Evolutionary conservation across 2,888 invertebrate genomes (phyloP).

Genomic region (Tridacna gigas): DNA sequence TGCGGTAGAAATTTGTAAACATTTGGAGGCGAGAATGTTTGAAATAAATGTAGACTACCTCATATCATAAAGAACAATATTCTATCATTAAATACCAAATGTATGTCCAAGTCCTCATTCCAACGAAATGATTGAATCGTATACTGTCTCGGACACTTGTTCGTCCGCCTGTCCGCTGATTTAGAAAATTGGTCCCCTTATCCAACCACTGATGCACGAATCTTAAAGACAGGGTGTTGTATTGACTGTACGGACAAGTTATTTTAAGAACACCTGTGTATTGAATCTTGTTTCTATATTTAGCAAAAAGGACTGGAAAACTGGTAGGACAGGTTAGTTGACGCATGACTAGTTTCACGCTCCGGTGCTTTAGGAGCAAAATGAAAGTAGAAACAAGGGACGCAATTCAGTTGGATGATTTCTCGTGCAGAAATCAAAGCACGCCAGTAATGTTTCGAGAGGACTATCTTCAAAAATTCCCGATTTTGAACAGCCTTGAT

Average conservation of each 20-base stretch:
- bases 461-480: too few species aligned
- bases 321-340: conserved; percentile 60
- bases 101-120: conserved; percentile 48
- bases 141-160: not conserved
- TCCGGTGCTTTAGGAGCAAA: conserved; percentile 35
- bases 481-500: too few species aligned
- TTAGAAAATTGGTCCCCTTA: conserved; percentile 14
- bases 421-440: not conserved
- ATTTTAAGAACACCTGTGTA: conserved; percentile 63
- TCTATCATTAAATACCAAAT: conserved; percentile 47
- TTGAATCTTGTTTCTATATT: conserved; percentile 58
- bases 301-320: conserved; percentile 47
- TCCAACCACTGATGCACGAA: conserved; percentile 41
- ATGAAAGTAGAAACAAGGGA: conserved; percentile 41
- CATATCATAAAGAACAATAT: too few species aligned
- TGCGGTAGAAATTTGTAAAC: conserved; percentile 50
- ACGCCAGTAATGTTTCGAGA: not conserved
- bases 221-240: conserved; percentile 59
- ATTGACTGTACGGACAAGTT: conserved; percentile 51
- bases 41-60: too few species aligned
- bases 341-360: conserved; percentile 50
- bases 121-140: conserved; percentile 42
- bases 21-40: conserved; percentile 19
- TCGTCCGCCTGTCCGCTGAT: conserved; percentile 43
- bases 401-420: not conserved